Conservation (phyloP, 2,113 vertebrate genomes). For the Oreochromis aureus region DNA sequence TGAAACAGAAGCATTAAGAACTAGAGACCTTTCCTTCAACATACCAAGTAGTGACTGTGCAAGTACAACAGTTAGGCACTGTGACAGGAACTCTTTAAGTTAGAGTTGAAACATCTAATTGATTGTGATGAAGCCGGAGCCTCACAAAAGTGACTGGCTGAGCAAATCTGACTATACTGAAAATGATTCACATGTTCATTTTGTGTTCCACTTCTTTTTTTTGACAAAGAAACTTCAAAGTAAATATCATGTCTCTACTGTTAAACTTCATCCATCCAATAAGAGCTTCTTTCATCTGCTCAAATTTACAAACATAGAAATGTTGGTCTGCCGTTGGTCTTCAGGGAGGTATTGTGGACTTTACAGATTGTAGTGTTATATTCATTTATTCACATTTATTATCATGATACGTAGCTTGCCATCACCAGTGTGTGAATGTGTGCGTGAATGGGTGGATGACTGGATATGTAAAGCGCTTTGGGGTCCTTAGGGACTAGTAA, state of each 20-base stretch:
- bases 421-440: no score
- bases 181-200: not conserved
- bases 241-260: not conserved
- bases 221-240: not conserved
- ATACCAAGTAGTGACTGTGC: not conserved
- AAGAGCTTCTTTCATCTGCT: not conserved
- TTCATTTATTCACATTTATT: not conserved
- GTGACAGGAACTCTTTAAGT: not conserved
- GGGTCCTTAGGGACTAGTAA: no score
- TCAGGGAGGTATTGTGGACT: not conserved
- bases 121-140: not conserved
- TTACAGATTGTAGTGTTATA: not conserved
- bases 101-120: not conserved
- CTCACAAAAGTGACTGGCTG: accelerated
- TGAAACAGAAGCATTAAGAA: not conserved
- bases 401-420: no score
- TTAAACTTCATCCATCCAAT: not conserved
- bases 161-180: not conserved
- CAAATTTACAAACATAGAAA: not conserved
- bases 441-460: no score
- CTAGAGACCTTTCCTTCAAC: not conserved
- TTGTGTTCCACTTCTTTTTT: not conserved
- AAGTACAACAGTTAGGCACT: not conserved
- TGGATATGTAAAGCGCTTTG: no score
- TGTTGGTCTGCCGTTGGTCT: accelerated